Evolutionary conservation across 92 coral and sea anemone species (phyloP), one percentile per base, ranked within the genome.

Genomic region (Epizoanthus rinbou): DNA sequence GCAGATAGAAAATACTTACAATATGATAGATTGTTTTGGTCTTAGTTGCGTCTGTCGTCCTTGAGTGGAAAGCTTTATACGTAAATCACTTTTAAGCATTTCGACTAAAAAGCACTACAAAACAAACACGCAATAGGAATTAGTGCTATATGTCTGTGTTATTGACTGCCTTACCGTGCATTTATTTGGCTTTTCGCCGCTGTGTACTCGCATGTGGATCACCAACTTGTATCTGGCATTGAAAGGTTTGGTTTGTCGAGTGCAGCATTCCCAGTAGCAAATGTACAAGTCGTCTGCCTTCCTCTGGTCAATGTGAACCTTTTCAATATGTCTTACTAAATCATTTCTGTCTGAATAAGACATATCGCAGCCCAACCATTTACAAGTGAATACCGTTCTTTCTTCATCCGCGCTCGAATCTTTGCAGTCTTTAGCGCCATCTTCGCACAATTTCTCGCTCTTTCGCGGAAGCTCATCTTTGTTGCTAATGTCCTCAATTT

Each of bases 231-330:
- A 89, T 43, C 99, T 83, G 31, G 99, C 99, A 69, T 97, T 97
- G 50, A 97, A 97, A 14, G 98, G 96, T 73, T 95, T 89, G 45
- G 95, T 87, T 84, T 97, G 98, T 10, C 99, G 88, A 22, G 94
- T 91, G 68, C 99, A 97, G n/a, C 91, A 88, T 35, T 97, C 93
- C 99, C 99, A 97, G 80, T 91, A 97, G 66, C 99, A 97, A 19
- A 97, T 95, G 74, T 94, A 97, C 74, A 95, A 87, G 74, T 97
- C 99, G 62, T 97, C 99, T 6, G 99, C 98, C 74, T 97, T 97
- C 31, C 99, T 88, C 83, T 97, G 99, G 73, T 97, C 99, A 74
- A 97, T 97, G 88, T 97, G 99, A 41, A 94, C 99, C 79, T 97
- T 97, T 66, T 97, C 99, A 23, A 97, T 94, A 65, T 97, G 99